These are phyloP conservation scores for Nannospalax galili DNA, from an alignment of 2,113 vertebrate species.

Conservation along the genomic window DNA sequence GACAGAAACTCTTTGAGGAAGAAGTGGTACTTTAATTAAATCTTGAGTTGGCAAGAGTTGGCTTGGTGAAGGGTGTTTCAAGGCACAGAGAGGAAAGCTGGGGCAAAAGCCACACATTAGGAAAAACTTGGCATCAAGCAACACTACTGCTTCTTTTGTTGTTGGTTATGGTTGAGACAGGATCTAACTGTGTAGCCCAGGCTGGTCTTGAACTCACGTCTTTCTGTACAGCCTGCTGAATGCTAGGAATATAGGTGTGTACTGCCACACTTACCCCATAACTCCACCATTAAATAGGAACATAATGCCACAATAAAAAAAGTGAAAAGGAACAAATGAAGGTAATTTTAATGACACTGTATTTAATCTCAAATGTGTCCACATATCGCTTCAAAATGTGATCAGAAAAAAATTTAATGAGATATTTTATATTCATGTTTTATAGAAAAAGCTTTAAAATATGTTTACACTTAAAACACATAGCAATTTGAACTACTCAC, in stretches of 20 bases:
- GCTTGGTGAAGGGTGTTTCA: neutral
- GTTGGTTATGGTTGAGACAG: neutral
- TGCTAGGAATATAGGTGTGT: neutral
- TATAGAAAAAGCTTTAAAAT: slow-evolving; percentile 9
- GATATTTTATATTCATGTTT: neutral
- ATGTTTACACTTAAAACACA: neutral
- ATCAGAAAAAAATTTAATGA: neutral
- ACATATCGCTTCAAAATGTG: neutral
- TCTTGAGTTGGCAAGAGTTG: neutral
- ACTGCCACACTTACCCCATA: neutral
- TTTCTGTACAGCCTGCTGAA: neutral
- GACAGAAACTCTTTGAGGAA: neutral
- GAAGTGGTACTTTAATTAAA: neutral
- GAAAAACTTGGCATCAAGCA: neutral
- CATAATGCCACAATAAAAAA: neutral
- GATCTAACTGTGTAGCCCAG: neutral
- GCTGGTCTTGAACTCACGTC: neutral
- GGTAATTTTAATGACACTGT: neutral
- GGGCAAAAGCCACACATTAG: neutral
- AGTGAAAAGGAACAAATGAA: neutral
- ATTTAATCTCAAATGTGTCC: neutral
- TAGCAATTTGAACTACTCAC: neutral
- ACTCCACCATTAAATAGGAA: neutral
- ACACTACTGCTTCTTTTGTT: neutral
- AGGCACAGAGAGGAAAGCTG: neutral